phyloP scores from a whole-genome alignment of 2,797 vertebrate species.

The Oophaga sylvatica region DNA sequence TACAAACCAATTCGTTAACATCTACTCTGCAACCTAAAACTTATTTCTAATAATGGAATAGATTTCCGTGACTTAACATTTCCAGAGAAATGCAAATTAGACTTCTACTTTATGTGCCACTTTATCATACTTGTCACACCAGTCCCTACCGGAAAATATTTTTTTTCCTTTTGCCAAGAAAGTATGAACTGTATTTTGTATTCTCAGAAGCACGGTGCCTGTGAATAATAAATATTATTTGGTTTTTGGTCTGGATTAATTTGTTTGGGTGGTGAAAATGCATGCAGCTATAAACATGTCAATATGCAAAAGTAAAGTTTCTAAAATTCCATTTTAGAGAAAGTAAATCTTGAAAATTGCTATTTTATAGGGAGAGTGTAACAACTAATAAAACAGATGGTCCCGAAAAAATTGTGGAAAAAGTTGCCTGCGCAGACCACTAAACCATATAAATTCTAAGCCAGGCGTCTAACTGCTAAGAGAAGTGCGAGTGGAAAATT shows the following conservation, averaged over 20 bases:
- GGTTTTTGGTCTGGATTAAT: slow-evolving; percentile 49
- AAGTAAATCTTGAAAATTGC: slow-evolving; percentile 48
- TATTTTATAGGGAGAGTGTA: slow-evolving; percentile 41
- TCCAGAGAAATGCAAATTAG: slow-evolving; percentile 32
- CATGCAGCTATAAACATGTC: slow-evolving; percentile 47
- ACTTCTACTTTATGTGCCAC: slow-evolving; percentile 25
- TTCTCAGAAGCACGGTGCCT: slow-evolving; percentile 22
- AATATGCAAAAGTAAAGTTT: slow-evolving; percentile 46
- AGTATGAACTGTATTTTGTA: slow-evolving; percentile 22
- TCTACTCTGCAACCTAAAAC: neutral
- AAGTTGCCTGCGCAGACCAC: neutral
- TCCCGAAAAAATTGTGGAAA: neutral
- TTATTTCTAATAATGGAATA: slow-evolving; percentile 12
- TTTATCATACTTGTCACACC: slow-evolving; percentile 34
- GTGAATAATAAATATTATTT: slow-evolving; percentile 53
- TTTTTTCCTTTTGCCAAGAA: neutral
- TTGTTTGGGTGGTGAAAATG: slow-evolving; percentile 45
- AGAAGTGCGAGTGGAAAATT: slow-evolving; percentile 17
- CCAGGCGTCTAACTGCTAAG: neutral
- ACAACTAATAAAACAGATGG: slow-evolving; percentile 42
- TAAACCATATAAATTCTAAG: slow-evolving; percentile 45
- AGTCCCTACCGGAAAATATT: slow-evolving; percentile 18
- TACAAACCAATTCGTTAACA: neutral
- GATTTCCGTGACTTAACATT: slow-evolving; percentile 10
- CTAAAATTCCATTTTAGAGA: slow-evolving; percentile 31